A percentile compares a stretch with the other conserved stretches of the same genome.
phyloP scores from a whole-genome alignment of 2,888 invertebrate genomes.

The Scaptomyza tumidula region DNA sequence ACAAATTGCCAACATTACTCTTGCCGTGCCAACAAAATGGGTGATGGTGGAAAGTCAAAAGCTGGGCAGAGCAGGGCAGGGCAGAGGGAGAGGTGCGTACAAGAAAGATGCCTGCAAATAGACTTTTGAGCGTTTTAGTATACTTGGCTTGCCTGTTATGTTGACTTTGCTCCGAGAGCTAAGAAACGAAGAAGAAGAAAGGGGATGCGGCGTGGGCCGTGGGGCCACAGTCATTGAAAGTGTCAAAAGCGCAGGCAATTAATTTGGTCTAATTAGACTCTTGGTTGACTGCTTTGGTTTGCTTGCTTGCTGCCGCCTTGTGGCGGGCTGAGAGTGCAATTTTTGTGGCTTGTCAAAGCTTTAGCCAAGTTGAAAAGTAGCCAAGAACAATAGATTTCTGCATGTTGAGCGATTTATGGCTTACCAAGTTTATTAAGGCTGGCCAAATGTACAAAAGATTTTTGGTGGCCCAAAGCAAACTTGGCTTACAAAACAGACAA shows the following conservation, averaged over 20 bases:
- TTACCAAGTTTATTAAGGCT: slow-evolving; percentile 53
- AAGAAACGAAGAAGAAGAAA: not conserved
- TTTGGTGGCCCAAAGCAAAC: slow-evolving; percentile 8
- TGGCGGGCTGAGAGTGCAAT: slow-evolving; percentile 62
- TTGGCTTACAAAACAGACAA: slow-evolving; percentile 9
- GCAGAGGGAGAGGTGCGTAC: slow-evolving; percentile 1
- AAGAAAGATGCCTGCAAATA: slow-evolving; percentile 63
- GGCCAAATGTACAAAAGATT: slow-evolving; percentile 39
- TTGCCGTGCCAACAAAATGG: slow-evolving; percentile 25
- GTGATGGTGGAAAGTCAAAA: not conserved
- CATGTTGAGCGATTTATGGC: slow-evolving; percentile 75
- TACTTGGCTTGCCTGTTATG: slow-evolving; percentile 67
- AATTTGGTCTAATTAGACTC: slow-evolving; percentile 77
- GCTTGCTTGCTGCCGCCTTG: slow-evolving; percentile 30
- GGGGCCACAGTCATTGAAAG: slow-evolving; percentile 64
- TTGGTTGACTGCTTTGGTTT: slow-evolving; percentile 59
- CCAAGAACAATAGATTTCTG: slow-evolving; percentile 58
- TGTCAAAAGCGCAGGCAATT: slow-evolving; percentile 79
- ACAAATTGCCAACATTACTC: slow-evolving; percentile 78
- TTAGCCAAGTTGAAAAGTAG: slow-evolving; percentile 46
- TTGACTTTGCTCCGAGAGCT: slow-evolving; percentile 51
- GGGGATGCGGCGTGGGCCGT: not conserved
- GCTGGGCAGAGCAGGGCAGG: not conserved
- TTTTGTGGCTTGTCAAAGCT: slow-evolving; percentile 67
- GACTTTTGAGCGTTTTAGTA: slow-evolving; percentile 74